These are phyloP conservation scores for Phyllotis vaccarum DNA, from an alignment of 2,797 vertebrate genomes.

Conservation along the genomic window DNA sequence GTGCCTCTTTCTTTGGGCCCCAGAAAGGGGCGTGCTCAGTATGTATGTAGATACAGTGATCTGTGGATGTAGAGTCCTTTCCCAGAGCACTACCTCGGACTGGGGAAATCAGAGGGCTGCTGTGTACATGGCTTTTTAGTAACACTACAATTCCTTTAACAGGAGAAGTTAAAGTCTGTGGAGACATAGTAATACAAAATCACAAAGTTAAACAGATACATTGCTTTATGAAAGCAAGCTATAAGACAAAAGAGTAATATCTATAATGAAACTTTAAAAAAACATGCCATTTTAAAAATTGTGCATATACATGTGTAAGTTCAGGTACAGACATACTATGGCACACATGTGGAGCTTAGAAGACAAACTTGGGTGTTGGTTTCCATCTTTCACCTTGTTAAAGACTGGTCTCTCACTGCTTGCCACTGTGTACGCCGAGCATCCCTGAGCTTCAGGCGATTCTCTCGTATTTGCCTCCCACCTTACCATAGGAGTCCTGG, in stretches of 20 bases:
- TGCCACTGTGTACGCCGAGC: background rate
- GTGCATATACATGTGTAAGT: background rate
- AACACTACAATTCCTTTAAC: conserved; percentile 90
- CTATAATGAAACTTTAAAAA: background rate
- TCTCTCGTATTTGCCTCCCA: background rate
- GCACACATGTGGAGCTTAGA: background rate
- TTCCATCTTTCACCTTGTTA: background rate
- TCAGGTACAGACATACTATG: background rate
- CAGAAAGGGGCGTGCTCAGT: conserved; percentile 86
- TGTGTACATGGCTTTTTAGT: conserved; percentile 85
- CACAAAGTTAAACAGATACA: conserved; percentile 6
- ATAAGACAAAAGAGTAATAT: background rate
- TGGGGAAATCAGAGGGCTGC: background rate
- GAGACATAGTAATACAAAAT: conserved; percentile 3
- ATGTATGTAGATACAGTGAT: conserved; percentile 91
- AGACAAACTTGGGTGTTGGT: background rate
- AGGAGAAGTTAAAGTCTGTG: conserved; percentile 79
- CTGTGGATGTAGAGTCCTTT: conserved; percentile 61
- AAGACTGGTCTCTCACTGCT: background rate
- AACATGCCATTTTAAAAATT: background rate
- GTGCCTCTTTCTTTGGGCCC: conserved; percentile 84
- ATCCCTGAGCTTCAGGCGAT: background rate
- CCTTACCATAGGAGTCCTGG: background rate
- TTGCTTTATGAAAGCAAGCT: conserved; percentile 24
- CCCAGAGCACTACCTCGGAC: background rate